phyloP scores from a whole-genome alignment of 2,888 invertebrate species.

The Xestobium rufovillosum region DNA sequence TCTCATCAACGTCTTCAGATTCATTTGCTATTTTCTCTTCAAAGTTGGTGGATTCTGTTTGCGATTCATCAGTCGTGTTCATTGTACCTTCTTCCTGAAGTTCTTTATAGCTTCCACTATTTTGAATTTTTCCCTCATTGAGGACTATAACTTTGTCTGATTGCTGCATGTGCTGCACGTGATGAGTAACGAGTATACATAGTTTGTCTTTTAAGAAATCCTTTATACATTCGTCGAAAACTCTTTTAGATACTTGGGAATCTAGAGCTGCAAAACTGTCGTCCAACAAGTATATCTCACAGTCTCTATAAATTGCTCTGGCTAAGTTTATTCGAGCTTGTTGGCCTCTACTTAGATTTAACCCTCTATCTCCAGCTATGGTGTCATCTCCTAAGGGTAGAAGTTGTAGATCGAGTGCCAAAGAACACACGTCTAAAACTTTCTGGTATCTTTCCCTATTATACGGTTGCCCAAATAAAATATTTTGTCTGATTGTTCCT shows the following conservation, averaged over 20 bases:
- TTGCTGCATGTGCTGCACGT: conserved; percentile 54
- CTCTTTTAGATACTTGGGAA: conserved; percentile 72
- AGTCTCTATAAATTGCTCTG: conserved; percentile 72
- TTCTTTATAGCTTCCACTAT: conserved; percentile 24
- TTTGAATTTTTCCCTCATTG: conserved; percentile 15
- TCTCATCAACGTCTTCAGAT: too few species aligned
- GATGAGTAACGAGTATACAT: conserved; percentile 65
- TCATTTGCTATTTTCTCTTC: too few species aligned
- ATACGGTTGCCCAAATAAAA: conserved; percentile 59
- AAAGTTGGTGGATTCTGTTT: too few species aligned
- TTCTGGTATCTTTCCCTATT: conserved; percentile 47
- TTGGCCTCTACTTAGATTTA: conserved; percentile 69
- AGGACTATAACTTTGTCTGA: conserved; percentile 29
- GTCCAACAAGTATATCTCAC: conserved; percentile 77
- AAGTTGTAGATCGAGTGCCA: conserved; percentile 62
- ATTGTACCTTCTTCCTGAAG: conserved; percentile 14
- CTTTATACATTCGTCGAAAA: conserved; percentile 70
- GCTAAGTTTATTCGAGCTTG: conserved; percentile 80
- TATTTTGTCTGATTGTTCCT: conserved; percentile 60
- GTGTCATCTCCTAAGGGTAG: conserved; percentile 73
- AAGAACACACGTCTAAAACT: conserved; percentile 60
- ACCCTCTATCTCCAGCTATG: conserved; percentile 67
- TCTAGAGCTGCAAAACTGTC: conserved; percentile 88
- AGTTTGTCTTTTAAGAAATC: conserved; percentile 57
- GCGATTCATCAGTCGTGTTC: conserved; percentile 5